Evolutionary conservation across 2,888 invertebrate genomes (phyloP).

Genomic region (Laspeyria flexula): DNA sequence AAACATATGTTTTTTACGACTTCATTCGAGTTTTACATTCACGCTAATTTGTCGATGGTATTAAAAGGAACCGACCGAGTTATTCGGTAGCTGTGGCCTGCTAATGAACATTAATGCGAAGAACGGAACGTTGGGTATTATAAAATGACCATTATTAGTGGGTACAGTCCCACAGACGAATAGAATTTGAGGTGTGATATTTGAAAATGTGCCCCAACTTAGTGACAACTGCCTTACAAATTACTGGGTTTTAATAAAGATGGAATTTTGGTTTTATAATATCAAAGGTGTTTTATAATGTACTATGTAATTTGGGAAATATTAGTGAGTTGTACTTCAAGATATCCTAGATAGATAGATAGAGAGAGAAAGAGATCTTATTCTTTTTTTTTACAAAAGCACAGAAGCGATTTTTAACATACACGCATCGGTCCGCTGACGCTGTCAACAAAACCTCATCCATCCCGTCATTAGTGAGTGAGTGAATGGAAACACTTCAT

Average conservation of each 20-base stretch:
- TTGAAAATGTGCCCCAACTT: slow-evolving; percentile 11
- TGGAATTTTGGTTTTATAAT: neutral
- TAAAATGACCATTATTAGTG: slow-evolving; percentile 72
- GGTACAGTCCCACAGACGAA: slow-evolving; percentile 26
- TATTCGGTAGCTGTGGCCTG: slow-evolving; percentile 81
- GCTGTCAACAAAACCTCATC: slow-evolving; percentile 27
- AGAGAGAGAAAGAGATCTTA: too few species aligned
- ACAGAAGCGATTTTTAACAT: too few species aligned
- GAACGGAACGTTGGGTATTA: slow-evolving; percentile 61
- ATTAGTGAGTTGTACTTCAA: too few species aligned
- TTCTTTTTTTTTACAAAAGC: too few species aligned
- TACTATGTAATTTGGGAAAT: too few species aligned
- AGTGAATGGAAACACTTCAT: slow-evolving; percentile 77
- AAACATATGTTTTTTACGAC: slow-evolving; percentile 78
- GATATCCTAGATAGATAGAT: too few species aligned
- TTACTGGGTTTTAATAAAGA: neutral
- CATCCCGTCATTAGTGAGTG: slow-evolving; percentile 57
- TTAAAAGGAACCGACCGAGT: slow-evolving; percentile 80
- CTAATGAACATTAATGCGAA: slow-evolving; percentile 82
- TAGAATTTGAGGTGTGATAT: slow-evolving; percentile 38
- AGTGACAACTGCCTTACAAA: slow-evolving; percentile 9
- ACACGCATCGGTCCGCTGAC: too few species aligned
- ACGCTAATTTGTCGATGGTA: slow-evolving; percentile 84
- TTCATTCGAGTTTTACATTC: slow-evolving; percentile 82
- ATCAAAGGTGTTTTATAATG: neutral